A percentile compares a stretch with the other conserved stretches of the same genome.
Evolutionary conservation across 2,797 vertebrate species (phyloP).

Genomic region (Epinephelus awoara): DNA sequence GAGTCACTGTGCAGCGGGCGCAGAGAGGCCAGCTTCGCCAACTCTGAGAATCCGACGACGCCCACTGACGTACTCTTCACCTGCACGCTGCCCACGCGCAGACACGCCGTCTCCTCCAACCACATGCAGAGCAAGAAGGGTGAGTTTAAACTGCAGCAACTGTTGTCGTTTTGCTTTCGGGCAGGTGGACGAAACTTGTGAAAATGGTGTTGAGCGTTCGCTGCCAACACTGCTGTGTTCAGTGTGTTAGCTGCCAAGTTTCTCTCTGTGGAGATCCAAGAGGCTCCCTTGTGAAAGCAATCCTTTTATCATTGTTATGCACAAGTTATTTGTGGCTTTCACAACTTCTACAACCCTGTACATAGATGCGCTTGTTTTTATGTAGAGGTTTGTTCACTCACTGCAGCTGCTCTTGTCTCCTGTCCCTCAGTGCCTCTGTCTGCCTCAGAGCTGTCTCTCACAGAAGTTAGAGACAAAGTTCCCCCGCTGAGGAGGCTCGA

Average conservation of each 20-base stretch:
- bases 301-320: background rate
- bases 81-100: conserved; percentile 91
- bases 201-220: background rate
- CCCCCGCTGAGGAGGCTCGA: conserved; percentile 87
- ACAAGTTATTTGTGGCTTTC: background rate
- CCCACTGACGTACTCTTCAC: conserved; percentile 89
- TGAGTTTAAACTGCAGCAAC: conserved; percentile 66
- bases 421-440: conserved; percentile 87
- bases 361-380: background rate
- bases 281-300: background rate
- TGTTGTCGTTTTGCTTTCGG: background rate
- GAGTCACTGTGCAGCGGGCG: conserved; percentile 95
- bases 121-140: conserved; percentile 88
- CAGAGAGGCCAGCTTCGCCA: conserved; percentile 88
- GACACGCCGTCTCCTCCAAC: conserved; percentile 79
- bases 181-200: background rate
- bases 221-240: background rate
- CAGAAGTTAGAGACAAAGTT: conserved; percentile 88
- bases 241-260: background rate
- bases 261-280: background rate
- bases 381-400: conserved; percentile 17
- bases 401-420: conserved; percentile 5
- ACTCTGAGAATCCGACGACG: conserved; percentile 81
- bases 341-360: background rate
- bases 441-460: conserved; percentile 91